A percentile compares a stretch with the other conserved stretches of the same genome.
phyloP scores from a whole-genome alignment of 1,140 invertebrate genomes.

The Hycleus cichorii region DNA sequence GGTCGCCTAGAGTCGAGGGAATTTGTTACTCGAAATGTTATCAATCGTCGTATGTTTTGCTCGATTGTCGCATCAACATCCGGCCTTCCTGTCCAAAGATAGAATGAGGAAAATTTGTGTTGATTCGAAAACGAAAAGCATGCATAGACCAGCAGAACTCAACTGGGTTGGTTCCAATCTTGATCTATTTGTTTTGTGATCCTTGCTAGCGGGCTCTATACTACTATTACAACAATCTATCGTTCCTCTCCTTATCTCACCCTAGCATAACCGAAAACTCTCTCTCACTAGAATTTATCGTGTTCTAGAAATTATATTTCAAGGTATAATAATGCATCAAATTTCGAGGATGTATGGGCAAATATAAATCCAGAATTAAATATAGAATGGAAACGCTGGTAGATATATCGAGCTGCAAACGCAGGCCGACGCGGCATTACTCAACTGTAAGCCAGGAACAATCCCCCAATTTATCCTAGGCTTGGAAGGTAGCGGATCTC shows the following conservation, averaged over 20 bases:
- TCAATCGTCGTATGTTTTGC: slow-evolving; percentile 22
- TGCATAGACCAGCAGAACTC: slow-evolving; percentile 37
- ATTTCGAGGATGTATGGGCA: slow-evolving; percentile 36
- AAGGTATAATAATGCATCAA: slow-evolving; percentile 42
- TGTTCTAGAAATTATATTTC: slow-evolving; percentile 37
- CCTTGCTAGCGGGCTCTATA: slow-evolving; percentile 32
- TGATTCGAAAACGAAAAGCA: slow-evolving; percentile 25
- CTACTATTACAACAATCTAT: slow-evolving; percentile 26
- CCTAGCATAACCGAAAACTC: slow-evolving; percentile 25
- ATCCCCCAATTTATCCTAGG: slow-evolving; percentile 42
- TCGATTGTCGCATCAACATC: slow-evolving; percentile 40
- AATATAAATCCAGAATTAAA: slow-evolving; percentile 43
- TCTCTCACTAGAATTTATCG: slow-evolving; percentile 27
- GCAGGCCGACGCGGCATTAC: slow-evolving; percentile 40
- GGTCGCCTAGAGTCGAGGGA: no score
- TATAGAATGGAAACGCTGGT: slow-evolving; percentile 37
- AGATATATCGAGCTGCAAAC: slow-evolving; percentile 42
- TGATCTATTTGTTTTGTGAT: slow-evolving; percentile 43
- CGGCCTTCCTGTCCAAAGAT: slow-evolving; percentile 36
- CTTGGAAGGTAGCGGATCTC: slow-evolving; percentile 40
- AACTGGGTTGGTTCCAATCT: slow-evolving; percentile 38
- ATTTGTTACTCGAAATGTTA: no score
- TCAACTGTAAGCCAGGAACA: slow-evolving; percentile 41
- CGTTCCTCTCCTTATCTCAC: slow-evolving; percentile 34
- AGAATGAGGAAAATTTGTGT: slow-evolving; percentile 26